These are phyloP conservation scores for Brachyistius frenatus DNA, from an alignment of 2,113 vertebrate genomes.

Conservation along the genomic window DNA sequence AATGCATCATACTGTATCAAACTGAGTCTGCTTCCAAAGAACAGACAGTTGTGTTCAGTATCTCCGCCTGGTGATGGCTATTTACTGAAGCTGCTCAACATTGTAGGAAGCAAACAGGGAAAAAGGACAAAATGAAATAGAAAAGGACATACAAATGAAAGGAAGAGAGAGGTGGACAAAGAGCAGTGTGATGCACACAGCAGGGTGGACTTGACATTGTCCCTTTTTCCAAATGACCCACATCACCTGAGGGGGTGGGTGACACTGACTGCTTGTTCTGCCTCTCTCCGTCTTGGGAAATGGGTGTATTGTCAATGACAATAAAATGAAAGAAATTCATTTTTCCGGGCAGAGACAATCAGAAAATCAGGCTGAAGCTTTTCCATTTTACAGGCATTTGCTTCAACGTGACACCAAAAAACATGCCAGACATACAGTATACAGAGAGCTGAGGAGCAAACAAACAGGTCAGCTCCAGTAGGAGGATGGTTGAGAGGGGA, in stretches of 20 bases:
- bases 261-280: slow-evolving; percentile 13
- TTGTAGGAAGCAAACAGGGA: slow-evolving; percentile 11
- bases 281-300: not conserved
- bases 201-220: slow-evolving; percentile 41
- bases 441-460: slow-evolving; percentile 4
- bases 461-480: not conserved
- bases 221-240: slow-evolving; percentile 35
- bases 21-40: slow-evolving; percentile 17
- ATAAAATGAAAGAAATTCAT: not conserved
- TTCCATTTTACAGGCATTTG: slow-evolving; percentile 1
- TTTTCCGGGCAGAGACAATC: not conserved
- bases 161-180: slow-evolving; percentile 36
- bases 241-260: slow-evolving; percentile 24
- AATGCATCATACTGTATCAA: slow-evolving; percentile 26
- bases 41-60: slow-evolving; percentile 46
- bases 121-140: slow-evolving; percentile 36
- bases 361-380: slow-evolving; percentile 1
- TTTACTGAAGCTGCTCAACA: slow-evolving; percentile 34
- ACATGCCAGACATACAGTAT: not conserved
- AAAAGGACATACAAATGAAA: slow-evolving; percentile 25
- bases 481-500: not conserved
- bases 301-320: slow-evolving; percentile 9
- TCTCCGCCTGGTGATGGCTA: not conserved
- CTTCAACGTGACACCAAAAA: not conserved
- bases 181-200: slow-evolving; percentile 35